Conservation (phyloP, 1,140 invertebrate species). For the Hylaeus volcanicus region DNA sequence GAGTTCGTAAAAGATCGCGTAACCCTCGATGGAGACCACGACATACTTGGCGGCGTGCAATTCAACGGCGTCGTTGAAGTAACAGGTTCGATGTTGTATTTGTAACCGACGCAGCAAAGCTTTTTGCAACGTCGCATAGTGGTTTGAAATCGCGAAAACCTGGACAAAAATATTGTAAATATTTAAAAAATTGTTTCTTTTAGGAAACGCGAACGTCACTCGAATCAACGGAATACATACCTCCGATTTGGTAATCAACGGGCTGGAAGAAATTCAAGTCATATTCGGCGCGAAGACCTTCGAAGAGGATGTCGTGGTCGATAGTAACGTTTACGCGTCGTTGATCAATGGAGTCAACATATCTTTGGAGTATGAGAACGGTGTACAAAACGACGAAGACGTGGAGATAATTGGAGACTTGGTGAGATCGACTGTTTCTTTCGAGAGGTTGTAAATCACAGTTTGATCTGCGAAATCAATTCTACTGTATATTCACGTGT, state of each 20-base stretch:
- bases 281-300: slow-evolving; percentile 67
- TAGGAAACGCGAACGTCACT: slow-evolving; percentile 46
- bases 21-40: slow-evolving; percentile 58
- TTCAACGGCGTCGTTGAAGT: slow-evolving; percentile 64
- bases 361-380: slow-evolving; percentile 46
- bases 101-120: no score
- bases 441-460: not conserved
- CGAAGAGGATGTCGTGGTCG: slow-evolving; percentile 53
- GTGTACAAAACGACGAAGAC: slow-evolving; percentile 62
- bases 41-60: slow-evolving; percentile 59
- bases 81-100: slow-evolving; percentile 40
- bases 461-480: not conserved
- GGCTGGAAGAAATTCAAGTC: slow-evolving; percentile 44
- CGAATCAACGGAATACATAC: slow-evolving; percentile 64
- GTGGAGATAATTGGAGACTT: slow-evolving; percentile 66
- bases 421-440: slow-evolving; percentile 50
- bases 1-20: slow-evolving; percentile 64
- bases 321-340: slow-evolving; percentile 48
- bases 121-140: no score
- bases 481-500: slow-evolving; percentile 22
- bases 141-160: no score
- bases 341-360: slow-evolving; percentile 61
- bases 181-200: not conserved
- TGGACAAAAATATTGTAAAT: no score
- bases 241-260: slow-evolving; percentile 62